Evolutionary conservation across 2,113 vertebrate genomes (phyloP).

Genomic region (Cygnus atratus): DNA sequence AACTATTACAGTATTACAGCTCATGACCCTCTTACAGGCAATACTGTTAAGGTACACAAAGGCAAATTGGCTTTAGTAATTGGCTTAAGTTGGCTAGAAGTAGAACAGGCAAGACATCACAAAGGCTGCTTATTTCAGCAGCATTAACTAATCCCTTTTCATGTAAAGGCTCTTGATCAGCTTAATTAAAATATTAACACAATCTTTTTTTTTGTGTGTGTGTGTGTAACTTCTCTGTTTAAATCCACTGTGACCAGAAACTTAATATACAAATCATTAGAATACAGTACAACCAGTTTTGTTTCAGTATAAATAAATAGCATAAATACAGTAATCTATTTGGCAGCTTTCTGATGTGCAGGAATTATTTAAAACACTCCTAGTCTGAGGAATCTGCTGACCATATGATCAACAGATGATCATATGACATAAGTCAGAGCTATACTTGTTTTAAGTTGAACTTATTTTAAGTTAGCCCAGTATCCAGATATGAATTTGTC

Average conservation of each 20-base stretch:
- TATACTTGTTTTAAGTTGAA: conserved; percentile 15
- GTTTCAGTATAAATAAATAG: conserved; percentile 14
- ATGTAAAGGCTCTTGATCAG: neutral
- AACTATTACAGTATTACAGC: neutral
- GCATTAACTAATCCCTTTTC: neutral
- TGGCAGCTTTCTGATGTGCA: conserved; percentile 7
- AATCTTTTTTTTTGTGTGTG: neutral
- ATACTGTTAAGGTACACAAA: neutral
- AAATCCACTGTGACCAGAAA: neutral
- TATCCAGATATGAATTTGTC: conserved; percentile 18
- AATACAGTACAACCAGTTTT: neutral
- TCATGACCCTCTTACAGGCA: neutral
- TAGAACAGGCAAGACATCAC: neutral
- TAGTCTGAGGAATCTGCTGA: neutral
- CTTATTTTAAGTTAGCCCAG: conserved; percentile 9
- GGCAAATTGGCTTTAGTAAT: neutral
- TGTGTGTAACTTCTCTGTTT: neutral
- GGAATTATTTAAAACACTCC: conserved; percentile 24
- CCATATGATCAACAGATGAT: conserved; percentile 40
- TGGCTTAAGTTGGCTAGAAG: neutral
- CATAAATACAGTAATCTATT: neutral
- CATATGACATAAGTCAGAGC: conserved; percentile 21
- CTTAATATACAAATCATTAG: neutral
- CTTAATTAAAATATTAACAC: conserved; percentile 2
- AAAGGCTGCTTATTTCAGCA: conserved; percentile 21